Evolutionary conservation across 2,797 vertebrate genomes (phyloP).

Genomic region (Benthosema pterotum): DNA sequence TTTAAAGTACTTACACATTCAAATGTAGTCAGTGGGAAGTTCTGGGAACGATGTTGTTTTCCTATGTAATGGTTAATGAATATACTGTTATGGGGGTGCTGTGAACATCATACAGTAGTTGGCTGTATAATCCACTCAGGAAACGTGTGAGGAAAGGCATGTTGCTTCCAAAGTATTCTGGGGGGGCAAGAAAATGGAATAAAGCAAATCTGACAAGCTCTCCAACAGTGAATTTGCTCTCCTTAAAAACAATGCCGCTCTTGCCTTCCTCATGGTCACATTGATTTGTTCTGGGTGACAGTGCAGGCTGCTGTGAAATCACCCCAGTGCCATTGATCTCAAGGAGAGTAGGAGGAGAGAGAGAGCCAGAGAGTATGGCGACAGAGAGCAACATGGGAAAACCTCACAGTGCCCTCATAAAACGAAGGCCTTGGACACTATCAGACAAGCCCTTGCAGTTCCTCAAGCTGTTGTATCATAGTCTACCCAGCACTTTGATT

Average conservation of each 20-base stretch:
- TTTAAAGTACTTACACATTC: constrained; percentile 27
- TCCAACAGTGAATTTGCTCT: constrained; percentile 78
- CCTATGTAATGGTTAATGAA: constrained; percentile 56
- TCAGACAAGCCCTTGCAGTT: constrained; percentile 64
- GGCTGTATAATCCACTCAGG: constrained; percentile 55
- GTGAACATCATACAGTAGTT: constrained; percentile 38
- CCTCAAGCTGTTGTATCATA: constrained; percentile 55
- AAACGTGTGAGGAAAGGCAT: constrained; percentile 50
- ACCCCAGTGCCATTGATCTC: constrained; percentile 78
- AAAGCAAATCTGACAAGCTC: constrained; percentile 80
- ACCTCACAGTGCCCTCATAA: constrained; percentile 69
- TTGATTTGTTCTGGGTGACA: constrained; percentile 83
- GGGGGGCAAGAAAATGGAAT: constrained; percentile 61
- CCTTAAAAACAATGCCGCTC: constrained; percentile 79
- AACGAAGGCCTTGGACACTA: constrained; percentile 65
- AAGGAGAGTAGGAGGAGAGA: constrained; percentile 53
- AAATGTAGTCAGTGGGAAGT: constrained; percentile 45
- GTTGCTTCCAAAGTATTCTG: constrained; percentile 66
- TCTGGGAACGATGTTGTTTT: constrained; percentile 34
- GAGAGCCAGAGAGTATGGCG: constrained; percentile 67
- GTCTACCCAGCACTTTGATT: constrained; percentile 65
- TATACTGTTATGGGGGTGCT: constrained; percentile 33
- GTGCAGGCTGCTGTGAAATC: constrained; percentile 77
- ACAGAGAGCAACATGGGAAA: constrained; percentile 76
- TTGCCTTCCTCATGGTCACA: constrained; percentile 80